These are phyloP conservation scores for Pachyuromys duprasi DNA, from an alignment of 2,797 vertebrate genomes.

Conservation along the genomic window DNA sequence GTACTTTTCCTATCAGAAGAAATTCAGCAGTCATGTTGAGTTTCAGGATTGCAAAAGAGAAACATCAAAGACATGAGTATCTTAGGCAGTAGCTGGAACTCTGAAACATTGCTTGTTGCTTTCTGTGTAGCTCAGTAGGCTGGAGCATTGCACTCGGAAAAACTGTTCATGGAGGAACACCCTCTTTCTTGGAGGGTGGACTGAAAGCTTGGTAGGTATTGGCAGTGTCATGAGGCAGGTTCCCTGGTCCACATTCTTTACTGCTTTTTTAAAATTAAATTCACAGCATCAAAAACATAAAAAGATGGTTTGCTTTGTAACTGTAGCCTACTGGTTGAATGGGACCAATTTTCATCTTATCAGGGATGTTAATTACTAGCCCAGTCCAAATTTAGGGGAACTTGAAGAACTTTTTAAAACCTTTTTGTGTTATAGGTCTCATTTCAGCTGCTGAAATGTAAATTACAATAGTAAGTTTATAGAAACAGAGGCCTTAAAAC, in stretches of 20 bases:
- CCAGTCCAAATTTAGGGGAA: slow-evolving; percentile 38
- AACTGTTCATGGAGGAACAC: neutral
- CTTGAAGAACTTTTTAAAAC: slow-evolving; percentile 58
- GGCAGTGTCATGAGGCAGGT: fast-evolving
- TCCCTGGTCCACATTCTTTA: neutral
- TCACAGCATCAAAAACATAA: neutral
- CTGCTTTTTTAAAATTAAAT: slow-evolving; percentile 37
- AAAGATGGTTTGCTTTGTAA: slow-evolving; percentile 31
- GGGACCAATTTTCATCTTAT: slow-evolving; percentile 57
- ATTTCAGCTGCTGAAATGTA: slow-evolving; percentile 3
- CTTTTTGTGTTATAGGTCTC: slow-evolving; percentile 33
- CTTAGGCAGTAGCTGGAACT: neutral
- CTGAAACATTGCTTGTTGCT: neutral
- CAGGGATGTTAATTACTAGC: slow-evolving; percentile 55
- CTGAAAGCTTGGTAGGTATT: neutral
- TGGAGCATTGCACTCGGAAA: neutral
- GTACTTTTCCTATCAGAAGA: neutral
- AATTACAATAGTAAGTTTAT: neutral
- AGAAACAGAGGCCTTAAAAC: neutral
- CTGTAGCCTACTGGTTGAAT: slow-evolving; percentile 31
- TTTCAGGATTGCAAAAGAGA: neutral
- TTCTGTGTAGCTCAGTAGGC: neutral
- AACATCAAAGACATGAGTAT: neutral
- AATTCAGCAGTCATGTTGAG: neutral
- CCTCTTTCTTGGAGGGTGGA: neutral